Percentiles rank a stretch among this genome's conserved stretches.
phyloP scores from a whole-genome alignment of 2,113 vertebrate species.

The Piaya cayana region DNA sequence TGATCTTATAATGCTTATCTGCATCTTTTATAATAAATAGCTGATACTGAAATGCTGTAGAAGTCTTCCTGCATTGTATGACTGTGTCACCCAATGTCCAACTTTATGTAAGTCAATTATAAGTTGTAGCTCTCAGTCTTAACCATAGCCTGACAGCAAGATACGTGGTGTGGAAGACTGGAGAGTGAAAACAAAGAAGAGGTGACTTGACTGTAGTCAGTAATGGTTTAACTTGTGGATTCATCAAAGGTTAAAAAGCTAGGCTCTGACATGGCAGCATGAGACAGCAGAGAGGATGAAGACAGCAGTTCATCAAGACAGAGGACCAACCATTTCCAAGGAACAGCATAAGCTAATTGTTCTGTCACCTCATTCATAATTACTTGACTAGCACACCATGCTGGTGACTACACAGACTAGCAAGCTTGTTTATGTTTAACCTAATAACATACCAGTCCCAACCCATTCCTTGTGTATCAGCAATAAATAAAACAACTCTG shows the following conservation, averaged over 20 bases:
- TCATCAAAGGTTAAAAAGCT: not conserved
- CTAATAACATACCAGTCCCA: not conserved
- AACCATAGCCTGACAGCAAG: not conserved
- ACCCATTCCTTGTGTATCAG: not conserved
- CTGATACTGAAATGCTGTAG: not conserved
- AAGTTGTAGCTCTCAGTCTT: not conserved
- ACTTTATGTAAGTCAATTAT: not conserved
- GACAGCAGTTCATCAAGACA: not conserved
- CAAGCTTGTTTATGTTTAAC: not conserved
- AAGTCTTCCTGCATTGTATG: not conserved
- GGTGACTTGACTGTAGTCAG: not conserved
- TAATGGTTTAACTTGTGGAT: not conserved
- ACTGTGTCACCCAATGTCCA: accelerated
- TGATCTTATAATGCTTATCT: not conserved
- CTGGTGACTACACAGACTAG: not conserved
- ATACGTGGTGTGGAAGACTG: not conserved
- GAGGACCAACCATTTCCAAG: not conserved
- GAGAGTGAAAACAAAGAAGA: not conserved
- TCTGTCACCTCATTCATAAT: not conserved
- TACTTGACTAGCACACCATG: not conserved
- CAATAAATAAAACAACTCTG: not conserved
- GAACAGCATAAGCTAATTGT: not conserved
- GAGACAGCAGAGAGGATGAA: not conserved
- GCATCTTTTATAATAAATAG: not conserved
- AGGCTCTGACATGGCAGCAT: not conserved